A percentile compares a stretch with the other conserved stretches of the same genome.
phyloP scores from a whole-genome alignment of 1,140 invertebrate genomes.

The Aphelenchoides fujianensis region DNA sequence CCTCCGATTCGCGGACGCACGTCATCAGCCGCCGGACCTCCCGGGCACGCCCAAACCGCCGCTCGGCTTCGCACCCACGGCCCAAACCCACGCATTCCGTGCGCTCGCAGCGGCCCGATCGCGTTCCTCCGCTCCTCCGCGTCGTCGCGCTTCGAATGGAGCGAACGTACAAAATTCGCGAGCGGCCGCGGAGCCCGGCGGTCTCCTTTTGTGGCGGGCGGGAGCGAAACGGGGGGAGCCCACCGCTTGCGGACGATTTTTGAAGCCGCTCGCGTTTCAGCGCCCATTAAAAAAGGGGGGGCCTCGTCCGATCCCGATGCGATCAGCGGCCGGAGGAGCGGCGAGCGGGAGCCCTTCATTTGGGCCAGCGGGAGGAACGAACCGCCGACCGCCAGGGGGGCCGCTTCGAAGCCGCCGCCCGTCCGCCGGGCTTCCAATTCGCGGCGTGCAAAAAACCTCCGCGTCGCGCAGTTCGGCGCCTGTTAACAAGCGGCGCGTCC shows the following conservation, averaged over 20 bases:
- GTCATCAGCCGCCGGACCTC: neutral
- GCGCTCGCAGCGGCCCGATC: neutral
- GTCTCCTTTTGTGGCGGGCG: neutral
- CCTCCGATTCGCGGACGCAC: neutral
- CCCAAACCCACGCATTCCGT: neutral
- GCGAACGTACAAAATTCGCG: neutral
- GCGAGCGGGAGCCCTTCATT: too few species aligned
- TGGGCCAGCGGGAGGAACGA: neutral
- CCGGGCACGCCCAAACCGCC: neutral
- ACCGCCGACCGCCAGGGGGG: neutral
- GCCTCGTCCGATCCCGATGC: neutral
- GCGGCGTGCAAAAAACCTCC: neutral
- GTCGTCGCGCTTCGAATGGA: too few species aligned
- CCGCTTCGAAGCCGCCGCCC: too few species aligned
- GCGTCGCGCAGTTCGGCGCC: neutral
- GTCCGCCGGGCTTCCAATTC: too few species aligned
- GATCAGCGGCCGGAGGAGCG: too few species aligned
- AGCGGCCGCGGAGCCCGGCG: too few species aligned
- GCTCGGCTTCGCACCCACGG: neutral
- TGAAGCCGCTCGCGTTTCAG: neutral
- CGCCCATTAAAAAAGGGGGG: slow-evolving; percentile 1
- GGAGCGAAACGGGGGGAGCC: slow-evolving; percentile 3
- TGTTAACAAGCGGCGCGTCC: neutral
- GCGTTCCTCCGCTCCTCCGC: neutral
- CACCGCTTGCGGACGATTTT: neutral